phyloP scores from a whole-genome alignment of 2,888 invertebrate species.

The Lamellibrachia satsuma region DNA sequence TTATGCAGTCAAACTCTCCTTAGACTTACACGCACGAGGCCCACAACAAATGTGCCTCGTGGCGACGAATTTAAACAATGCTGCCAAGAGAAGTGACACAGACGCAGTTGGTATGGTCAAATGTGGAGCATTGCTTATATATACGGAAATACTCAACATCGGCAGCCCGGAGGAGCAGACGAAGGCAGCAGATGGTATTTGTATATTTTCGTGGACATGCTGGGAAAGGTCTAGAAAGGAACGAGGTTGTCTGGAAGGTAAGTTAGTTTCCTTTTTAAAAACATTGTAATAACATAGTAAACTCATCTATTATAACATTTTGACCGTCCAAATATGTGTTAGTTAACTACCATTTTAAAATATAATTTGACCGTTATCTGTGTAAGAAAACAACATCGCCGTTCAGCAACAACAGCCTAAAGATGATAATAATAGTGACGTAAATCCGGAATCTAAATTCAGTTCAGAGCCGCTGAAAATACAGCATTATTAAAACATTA shows the following conservation, averaged over 20 bases:
- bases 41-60: background rate
- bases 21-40: background rate
- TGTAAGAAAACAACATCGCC: no score
- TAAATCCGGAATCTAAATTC: no score
- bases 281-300: background rate
- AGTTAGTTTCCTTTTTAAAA: background rate
- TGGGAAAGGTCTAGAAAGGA: background rate
- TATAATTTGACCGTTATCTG: no score
- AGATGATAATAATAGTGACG: no score
- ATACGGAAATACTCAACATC: slow-evolving; percentile 3
- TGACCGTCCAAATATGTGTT: no score
- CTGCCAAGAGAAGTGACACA: background rate
- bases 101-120: background rate
- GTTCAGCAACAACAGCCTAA: no score
- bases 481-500: no score
- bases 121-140: background rate
- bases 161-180: background rate
- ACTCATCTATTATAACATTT: no score
- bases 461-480: no score
- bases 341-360: no score
- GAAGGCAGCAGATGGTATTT: background rate
- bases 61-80: background rate
- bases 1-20: background rate
- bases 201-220: background rate
- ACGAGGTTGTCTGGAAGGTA: background rate